Base-by-base conservation (phyloP, 2,888 invertebrate species). In the Dascillus cervinus region DNA sequence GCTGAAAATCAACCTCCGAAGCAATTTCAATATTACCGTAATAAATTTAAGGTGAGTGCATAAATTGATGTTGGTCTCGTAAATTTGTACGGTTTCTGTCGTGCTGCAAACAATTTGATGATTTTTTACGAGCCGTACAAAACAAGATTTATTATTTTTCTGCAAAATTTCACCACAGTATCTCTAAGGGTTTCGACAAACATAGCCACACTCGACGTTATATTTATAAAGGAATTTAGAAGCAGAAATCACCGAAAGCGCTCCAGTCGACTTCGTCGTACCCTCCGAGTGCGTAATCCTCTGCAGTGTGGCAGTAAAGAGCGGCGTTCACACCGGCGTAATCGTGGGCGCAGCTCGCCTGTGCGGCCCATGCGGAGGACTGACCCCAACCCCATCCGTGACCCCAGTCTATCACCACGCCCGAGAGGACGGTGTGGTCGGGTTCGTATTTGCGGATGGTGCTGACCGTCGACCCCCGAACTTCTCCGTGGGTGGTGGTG, bases 361-460 rank as follows among this genome's bases (percentile, higher is more conserved):
- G 67, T 59, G 71, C 68, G 22, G 71, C 70, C 52, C 70, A 71
- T 3, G 65, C 66, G 4, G 71, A 67, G 4, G 71, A 67, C 49
- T 77, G 79, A 32, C 79, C 77, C 80, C 80, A 82, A 2, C 82
- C 82, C 79, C 80, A 81, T 25, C 82, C 82, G 49, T 82, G 81
- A 3, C 82, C 82, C 82, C 82, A 82, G 40, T 60, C 61, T 34
- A 63, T 55, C 22, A 54, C 56, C 8, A 61, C 59, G 6, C 63
- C 64, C 14, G 61, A 50, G 14, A 64, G 41, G 6, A 60, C 56
- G 2, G 64, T 62, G 43, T 64, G 60, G 30, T 64, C 64, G 27
- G 52, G 53, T 11, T 58, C 56, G 22, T 35, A 21, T 23, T 25
- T 35, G n/a, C 21, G 23, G 3, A 25, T 28, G 15, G 22, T 23